These are phyloP conservation scores for Drosophila nr. perissopoda DNA, from an alignment of 2,888 invertebrate species.

Conservation along the genomic window DNA sequence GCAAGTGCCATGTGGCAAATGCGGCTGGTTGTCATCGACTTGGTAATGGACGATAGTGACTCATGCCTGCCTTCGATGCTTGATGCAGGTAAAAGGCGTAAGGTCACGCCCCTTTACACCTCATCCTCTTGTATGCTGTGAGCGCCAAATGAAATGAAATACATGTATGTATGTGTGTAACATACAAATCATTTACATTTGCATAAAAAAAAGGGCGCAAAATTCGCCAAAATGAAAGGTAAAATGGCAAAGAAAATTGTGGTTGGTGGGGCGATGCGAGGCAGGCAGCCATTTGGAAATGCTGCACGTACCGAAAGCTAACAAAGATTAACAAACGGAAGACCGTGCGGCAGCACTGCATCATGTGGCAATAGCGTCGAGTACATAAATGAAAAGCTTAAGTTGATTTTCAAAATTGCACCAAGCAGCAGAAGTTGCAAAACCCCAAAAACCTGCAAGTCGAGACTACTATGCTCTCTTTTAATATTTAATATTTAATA, in stretches of 20 bases:
- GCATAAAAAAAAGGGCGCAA: conserved; percentile 59
- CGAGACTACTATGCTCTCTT: neutral
- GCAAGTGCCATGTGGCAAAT: conserved; percentile 24
- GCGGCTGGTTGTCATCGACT: conserved; percentile 41
- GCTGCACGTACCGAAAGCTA: conserved; percentile 57
- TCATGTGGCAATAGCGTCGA: conserved; percentile 34
- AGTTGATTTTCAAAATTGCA: conserved; percentile 11
- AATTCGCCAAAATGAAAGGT: conserved; percentile 33
- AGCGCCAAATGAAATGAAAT: conserved; percentile 55
- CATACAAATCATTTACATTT: conserved; percentile 57
- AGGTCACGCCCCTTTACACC: conserved; percentile 7
- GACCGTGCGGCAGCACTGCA: conserved; percentile 20
- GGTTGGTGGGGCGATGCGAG: neutral
- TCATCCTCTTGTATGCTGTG: conserved; percentile 11
- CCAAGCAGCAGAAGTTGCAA: neutral
- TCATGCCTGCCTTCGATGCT: conserved; percentile 19
- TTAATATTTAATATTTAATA: neutral
- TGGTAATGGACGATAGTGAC: conserved; percentile 3
- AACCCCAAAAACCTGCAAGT: neutral
- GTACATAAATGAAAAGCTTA: conserved; percentile 14
- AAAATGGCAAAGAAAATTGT: conserved; percentile 2
- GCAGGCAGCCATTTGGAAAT: conserved; percentile 46
- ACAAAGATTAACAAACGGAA: conserved; percentile 58
- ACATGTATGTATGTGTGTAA: conserved; percentile 11
- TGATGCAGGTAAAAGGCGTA: neutral